Conservation (phyloP, 2,888 invertebrate species). For the Galerucella pusilla region DNA sequence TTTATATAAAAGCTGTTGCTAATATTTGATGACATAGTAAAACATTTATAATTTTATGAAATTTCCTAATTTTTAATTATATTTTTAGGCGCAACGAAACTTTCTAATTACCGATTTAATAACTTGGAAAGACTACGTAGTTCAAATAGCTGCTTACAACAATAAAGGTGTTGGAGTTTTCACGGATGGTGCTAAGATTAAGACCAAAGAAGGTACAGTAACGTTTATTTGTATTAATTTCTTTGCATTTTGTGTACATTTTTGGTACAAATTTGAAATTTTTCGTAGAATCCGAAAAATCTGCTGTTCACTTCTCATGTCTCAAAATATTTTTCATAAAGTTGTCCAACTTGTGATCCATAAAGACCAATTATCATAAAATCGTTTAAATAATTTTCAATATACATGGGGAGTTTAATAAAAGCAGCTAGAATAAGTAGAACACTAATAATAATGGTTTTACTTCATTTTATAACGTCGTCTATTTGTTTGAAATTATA, state of each 20-base stretch:
- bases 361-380: no score
- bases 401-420: no score
- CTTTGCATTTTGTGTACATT: neutral
- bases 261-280: neutral
- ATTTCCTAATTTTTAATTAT: constrained; percentile 5
- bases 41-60: neutral
- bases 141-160: constrained; percentile 97
- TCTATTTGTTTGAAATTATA: no score
- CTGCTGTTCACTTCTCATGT: no score
- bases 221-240: neutral
- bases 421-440: no score
- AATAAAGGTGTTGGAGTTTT: constrained; percentile 95
- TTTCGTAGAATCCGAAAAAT: no score
- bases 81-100: constrained; percentile 79
- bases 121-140: constrained; percentile 97
- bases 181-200: constrained; percentile 90
- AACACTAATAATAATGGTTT: no score
- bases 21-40: no score
- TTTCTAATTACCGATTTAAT: constrained; percentile 92
- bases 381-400: no score
- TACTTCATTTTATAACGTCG: no score
- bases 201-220: constrained; percentile 84
- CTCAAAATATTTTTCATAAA: no score
- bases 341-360: no score
- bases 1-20: neutral